Evolutionary conservation across 2,888 invertebrate genomes (phyloP).

Genomic region (Drosophila leonis): DNA sequence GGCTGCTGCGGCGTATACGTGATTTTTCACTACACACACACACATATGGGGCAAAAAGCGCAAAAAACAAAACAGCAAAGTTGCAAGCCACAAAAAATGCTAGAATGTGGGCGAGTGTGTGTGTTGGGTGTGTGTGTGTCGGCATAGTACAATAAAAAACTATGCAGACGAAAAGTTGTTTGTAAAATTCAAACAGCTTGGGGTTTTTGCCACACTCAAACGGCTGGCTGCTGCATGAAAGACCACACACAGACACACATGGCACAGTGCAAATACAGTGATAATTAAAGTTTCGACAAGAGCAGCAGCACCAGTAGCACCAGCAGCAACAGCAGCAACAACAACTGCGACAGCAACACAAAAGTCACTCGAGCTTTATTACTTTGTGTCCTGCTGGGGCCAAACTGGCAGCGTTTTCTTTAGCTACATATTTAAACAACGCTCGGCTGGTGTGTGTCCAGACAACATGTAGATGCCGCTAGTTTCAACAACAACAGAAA

Average conservation of each 20-base stretch:
- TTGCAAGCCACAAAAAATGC: constrained; percentile 52
- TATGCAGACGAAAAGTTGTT: constrained; percentile 61
- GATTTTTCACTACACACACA: constrained; percentile 17
- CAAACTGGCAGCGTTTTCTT: constrained; percentile 41
- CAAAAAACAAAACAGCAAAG: constrained; percentile 39
- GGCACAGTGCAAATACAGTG: constrained; percentile 66
- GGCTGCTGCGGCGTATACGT: constrained; percentile 29
- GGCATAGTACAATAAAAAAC: constrained; percentile 45
- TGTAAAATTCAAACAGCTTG: constrained; percentile 47
- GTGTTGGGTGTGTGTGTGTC: background rate
- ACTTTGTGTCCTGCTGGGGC: constrained; percentile 63
- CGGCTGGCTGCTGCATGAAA: constrained; percentile 26
- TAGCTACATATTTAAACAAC: constrained; percentile 44
- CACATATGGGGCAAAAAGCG: background rate
- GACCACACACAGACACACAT: constrained; percentile 23
- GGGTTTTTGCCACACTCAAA: constrained; percentile 12
- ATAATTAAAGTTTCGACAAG: constrained; percentile 80
- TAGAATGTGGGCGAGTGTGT: background rate
- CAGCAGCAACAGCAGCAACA: constrained; percentile 10
- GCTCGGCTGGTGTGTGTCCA: constrained; percentile 53
- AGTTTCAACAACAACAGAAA: constrained; percentile 32
- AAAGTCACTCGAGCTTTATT: constrained; percentile 71
- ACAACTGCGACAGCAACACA: constrained; percentile 26
- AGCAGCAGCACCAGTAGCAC: constrained; percentile 34
- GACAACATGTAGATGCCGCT: constrained; percentile 67